Evolutionary conservation across 2,113 vertebrate species (phyloP).

Genomic region (Fregata magnificens): DNA sequence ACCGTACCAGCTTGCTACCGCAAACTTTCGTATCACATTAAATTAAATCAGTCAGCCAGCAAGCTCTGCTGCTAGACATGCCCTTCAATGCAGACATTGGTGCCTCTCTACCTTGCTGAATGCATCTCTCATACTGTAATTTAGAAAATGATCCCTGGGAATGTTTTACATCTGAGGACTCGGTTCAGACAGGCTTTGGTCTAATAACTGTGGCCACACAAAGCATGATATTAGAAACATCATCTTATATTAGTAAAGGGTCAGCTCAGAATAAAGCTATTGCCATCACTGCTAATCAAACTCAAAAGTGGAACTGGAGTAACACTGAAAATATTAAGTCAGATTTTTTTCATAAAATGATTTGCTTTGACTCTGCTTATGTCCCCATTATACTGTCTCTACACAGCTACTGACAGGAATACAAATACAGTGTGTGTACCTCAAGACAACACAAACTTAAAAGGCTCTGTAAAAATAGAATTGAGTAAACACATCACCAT

Average conservation of each 20-base stretch:
- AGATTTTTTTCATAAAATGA: neutral
- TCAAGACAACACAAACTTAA: neutral
- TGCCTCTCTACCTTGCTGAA: neutral
- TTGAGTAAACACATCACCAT: neutral
- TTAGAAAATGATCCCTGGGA: conserved; percentile 3
- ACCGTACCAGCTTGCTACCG: neutral
- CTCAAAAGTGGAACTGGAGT: neutral
- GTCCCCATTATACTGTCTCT: neutral
- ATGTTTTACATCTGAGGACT: neutral
- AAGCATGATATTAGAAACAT: neutral
- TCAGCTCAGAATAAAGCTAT: neutral
- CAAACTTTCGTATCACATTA: neutral
- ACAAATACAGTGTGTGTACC: neutral
- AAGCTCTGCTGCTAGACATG: neutral
- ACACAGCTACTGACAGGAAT: neutral
- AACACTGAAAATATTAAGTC: neutral
- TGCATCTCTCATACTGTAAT: neutral
- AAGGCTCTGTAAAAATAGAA: neutral
- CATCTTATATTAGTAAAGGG: neutral
- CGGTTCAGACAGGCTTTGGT: neutral
- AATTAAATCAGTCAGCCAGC: neutral
- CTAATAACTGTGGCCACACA: neutral
- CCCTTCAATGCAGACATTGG: neutral
- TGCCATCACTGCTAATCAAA: conserved; percentile 35
- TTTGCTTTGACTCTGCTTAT: conserved; percentile 1